Evolutionary conservation across 2,797 vertebrate species (phyloP).

Genomic region (Adrianichthys oophorus): DNA sequence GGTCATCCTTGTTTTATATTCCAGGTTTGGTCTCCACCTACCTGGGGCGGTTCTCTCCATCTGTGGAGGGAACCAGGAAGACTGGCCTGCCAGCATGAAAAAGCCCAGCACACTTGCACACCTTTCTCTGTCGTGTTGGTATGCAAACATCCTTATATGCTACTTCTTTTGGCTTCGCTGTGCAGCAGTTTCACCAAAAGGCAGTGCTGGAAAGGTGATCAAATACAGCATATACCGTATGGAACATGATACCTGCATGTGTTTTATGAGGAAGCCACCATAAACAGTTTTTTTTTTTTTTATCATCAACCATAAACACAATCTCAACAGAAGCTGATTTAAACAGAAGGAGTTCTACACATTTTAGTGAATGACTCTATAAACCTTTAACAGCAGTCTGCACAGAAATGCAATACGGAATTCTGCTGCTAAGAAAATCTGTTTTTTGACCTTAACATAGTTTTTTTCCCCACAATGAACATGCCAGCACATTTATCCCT

Average conservation of each 20-base stretch:
- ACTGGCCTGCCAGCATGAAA: slow-evolving; percentile 41
- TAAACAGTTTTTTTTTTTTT: background rate
- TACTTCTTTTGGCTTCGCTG: slow-evolving; percentile 37
- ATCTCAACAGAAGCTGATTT: too few species aligned
- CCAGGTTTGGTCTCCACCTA: slow-evolving; percentile 68
- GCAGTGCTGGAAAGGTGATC: slow-evolving; percentile 22
- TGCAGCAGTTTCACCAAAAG: slow-evolving; percentile 36
- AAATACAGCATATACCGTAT: slow-evolving; percentile 14
- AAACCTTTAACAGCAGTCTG: slow-evolving; percentile 3
- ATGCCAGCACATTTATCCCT: slow-evolving; percentile 60
- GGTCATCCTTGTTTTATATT: slow-evolving; percentile 74
- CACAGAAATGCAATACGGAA: slow-evolving; percentile 27
- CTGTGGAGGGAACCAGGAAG: slow-evolving; percentile 68
- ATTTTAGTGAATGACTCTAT: slow-evolving; percentile 7
- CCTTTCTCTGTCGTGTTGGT: slow-evolving; percentile 58
- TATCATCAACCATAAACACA: too few species aligned
- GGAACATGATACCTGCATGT: slow-evolving; percentile 2
- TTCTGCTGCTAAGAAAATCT: slow-evolving; percentile 43
- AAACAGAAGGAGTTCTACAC: background rate
- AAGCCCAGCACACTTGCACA: slow-evolving; percentile 20
- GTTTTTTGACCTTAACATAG: slow-evolving; percentile 41
- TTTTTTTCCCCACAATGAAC: slow-evolving; percentile 35
- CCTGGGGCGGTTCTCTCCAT: slow-evolving; percentile 72
- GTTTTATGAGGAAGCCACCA: background rate
- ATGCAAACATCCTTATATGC: slow-evolving; percentile 44